Percentiles rank a stretch among this genome's conserved stretches.
Conservation (phyloP, 2,888 invertebrate genomes). For the Ophion ventricosus region DNA sequence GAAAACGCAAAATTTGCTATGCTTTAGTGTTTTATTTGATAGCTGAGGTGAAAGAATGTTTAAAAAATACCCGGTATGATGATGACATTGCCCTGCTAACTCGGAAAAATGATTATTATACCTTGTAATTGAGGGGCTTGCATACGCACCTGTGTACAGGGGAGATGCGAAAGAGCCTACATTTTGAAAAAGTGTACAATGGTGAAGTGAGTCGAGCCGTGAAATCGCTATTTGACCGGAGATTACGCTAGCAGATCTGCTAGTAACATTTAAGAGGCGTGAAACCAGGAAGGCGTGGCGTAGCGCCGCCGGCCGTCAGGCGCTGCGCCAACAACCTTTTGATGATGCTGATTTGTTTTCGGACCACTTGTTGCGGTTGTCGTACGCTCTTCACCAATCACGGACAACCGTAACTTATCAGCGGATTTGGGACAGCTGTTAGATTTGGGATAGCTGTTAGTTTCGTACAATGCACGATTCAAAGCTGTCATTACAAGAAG, state of each 20-base stretch:
- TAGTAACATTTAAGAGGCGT: constrained; percentile 75
- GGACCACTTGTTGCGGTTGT: constrained; percentile 49
- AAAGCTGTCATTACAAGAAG: background rate
- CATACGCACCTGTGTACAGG: background rate
- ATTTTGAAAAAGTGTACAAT: constrained; percentile 52
- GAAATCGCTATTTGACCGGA: constrained; percentile 80
- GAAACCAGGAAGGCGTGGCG: constrained; percentile 78
- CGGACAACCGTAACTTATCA: constrained; percentile 28
- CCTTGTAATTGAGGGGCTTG: too few species aligned
- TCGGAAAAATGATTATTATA: too few species aligned
- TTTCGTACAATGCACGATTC: background rate
- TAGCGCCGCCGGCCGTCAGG: constrained; percentile 70
- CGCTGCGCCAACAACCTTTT: constrained; percentile 42
- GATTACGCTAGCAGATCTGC: constrained; percentile 78
- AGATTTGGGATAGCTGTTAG: constrained; percentile 9
- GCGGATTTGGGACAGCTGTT: constrained; percentile 14
- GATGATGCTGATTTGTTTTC: constrained; percentile 37
- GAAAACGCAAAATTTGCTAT: background rate
- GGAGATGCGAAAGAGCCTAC: constrained; percentile 8
- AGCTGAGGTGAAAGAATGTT: background rate
- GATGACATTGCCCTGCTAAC: too few species aligned
- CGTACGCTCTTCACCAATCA: constrained; percentile 45
- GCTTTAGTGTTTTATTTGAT: background rate
- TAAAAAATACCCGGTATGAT: background rate
- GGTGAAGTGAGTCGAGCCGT: constrained; percentile 73